Conservation (phyloP, 2,888 invertebrate genomes). For the Acanthosepion esculentum region DNA sequence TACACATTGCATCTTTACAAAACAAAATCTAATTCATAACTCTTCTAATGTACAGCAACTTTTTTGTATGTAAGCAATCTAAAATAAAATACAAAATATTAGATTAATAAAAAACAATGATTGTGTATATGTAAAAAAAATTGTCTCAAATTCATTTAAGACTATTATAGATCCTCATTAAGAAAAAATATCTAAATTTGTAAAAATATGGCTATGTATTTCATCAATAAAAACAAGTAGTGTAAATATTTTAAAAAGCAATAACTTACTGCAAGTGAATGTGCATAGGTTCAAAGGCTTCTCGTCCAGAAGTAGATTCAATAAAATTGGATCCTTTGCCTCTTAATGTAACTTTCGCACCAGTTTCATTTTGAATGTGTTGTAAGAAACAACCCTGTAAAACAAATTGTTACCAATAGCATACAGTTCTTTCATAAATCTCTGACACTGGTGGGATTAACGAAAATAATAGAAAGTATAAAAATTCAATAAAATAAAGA, state of each 20-base stretch:
- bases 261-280: conserved; percentile 82
- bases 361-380: conserved; percentile 86
- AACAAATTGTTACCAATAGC: neutral
- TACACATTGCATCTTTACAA: too few relatives aligned
- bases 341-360: conserved; percentile 84
- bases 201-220: neutral
- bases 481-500: too few relatives aligned
- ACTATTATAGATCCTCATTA: too few relatives aligned
- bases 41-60: too few relatives aligned
- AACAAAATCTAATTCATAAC: too few relatives aligned
- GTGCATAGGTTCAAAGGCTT: conserved; percentile 84
- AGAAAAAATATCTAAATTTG: neutral
- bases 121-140: too few relatives aligned
- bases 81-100: too few relatives aligned
- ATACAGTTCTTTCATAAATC: neutral
- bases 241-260: neutral
- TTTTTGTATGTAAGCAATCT: too few relatives aligned
- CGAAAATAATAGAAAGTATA: too few relatives aligned
- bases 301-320: conserved; percentile 79
- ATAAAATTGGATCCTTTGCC: conserved; percentile 81
- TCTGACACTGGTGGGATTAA: too few relatives aligned
- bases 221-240: neutral
- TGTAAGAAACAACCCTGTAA: conserved; percentile 79
- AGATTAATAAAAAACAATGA: too few relatives aligned
- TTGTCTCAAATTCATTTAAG: too few relatives aligned